Evolutionary conservation across 2,888 invertebrate species (phyloP).

Genomic region (Nomada fucata): DNA sequence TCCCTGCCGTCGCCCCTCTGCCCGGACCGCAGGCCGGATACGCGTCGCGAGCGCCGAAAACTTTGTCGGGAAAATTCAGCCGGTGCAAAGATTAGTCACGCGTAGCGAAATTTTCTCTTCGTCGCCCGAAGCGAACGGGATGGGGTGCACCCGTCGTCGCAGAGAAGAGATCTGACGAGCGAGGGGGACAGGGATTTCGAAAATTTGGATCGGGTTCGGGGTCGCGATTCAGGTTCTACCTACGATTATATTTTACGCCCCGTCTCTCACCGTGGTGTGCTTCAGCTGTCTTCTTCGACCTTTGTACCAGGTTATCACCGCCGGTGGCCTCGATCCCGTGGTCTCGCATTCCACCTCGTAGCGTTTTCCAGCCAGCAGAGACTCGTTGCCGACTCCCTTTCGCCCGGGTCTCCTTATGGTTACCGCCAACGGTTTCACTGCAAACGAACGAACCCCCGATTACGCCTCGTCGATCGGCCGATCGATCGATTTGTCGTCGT

Average conservation of each 20-base stretch:
- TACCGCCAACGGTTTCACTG: slow-evolving; percentile 94
- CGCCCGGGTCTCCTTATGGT: slow-evolving; percentile 88
- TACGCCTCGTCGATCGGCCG: slow-evolving; percentile 3
- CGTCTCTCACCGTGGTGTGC: slow-evolving; percentile 89
- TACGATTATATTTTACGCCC: slow-evolving; percentile 47
- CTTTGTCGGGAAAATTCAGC: neutral
- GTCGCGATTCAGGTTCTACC: slow-evolving; percentile 11
- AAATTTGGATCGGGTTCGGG: slow-evolving; percentile 16
- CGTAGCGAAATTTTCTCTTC: neutral
- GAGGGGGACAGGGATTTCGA: slow-evolving; percentile 16
- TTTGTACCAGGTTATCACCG: slow-evolving; percentile 95
- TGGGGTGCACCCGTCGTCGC: no score
- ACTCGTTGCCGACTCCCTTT: slow-evolving; percentile 79
- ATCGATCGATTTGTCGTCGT: slow-evolving; percentile 7
- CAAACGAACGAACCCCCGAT: slow-evolving; percentile 33
- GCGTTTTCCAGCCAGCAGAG: slow-evolving; percentile 92
- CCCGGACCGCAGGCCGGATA: no score
- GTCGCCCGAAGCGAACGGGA: neutral
- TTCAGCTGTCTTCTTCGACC: slow-evolving; percentile 91
- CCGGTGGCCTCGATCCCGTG: slow-evolving; percentile 93
- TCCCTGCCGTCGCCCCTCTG: neutral
- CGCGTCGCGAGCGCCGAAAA: no score
- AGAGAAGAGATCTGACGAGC: slow-evolving; percentile 1
- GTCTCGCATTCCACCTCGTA: slow-evolving; percentile 94
- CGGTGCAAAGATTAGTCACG: neutral